These are phyloP conservation scores for Drosophila greeni DNA, from an alignment of 2,888 invertebrate species.

Conservation along the genomic window DNA sequence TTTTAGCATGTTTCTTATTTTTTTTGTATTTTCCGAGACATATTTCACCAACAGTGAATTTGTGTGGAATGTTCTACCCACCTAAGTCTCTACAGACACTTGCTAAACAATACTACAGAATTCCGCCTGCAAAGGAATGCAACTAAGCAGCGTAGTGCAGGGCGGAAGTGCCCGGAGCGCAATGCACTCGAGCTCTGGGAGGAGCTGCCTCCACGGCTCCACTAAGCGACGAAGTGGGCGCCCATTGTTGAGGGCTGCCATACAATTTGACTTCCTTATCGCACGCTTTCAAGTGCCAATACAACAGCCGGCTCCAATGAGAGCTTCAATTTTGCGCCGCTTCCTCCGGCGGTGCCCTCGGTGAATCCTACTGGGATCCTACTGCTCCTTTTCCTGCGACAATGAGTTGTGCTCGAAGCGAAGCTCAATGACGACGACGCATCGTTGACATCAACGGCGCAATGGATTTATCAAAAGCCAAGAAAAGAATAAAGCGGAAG, in stretches of 20 bases:
- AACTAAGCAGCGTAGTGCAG: slow-evolving; percentile 1
- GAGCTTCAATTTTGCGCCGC: slow-evolving; percentile 64
- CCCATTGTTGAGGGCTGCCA: slow-evolving; percentile 61
- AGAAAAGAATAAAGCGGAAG: slow-evolving; percentile 47
- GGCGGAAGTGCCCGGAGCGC: slow-evolving; percentile 18
- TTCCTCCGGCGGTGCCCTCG: slow-evolving; percentile 5
- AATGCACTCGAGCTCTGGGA: slow-evolving; percentile 57
- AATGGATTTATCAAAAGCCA: slow-evolving; percentile 61
- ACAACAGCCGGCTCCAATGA: slow-evolving; percentile 49
- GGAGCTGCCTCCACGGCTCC: slow-evolving; percentile 20
- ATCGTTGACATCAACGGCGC: slow-evolving; percentile 54
- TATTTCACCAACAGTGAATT: background rate
- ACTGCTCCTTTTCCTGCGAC: slow-evolving; percentile 35
- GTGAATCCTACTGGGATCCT: slow-evolving; percentile 15
- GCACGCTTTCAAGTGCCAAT: slow-evolving; percentile 52
- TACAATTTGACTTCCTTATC: slow-evolving; percentile 69
- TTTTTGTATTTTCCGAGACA: background rate
- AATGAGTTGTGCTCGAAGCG: slow-evolving; percentile 63
- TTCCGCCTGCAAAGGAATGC: background rate
- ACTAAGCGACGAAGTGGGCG: slow-evolving; percentile 61
- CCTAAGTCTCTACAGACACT: background rate
- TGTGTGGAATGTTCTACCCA: background rate
- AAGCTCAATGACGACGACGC: slow-evolving; percentile 48
- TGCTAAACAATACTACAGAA: slow-evolving; percentile 1
- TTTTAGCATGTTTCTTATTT: background rate